Evolutionary conservation across 1,140 invertebrate genomes (phyloP), one percentile per base, ranked within the genome.

Genomic region (Euura saliciscinereae): DNA sequence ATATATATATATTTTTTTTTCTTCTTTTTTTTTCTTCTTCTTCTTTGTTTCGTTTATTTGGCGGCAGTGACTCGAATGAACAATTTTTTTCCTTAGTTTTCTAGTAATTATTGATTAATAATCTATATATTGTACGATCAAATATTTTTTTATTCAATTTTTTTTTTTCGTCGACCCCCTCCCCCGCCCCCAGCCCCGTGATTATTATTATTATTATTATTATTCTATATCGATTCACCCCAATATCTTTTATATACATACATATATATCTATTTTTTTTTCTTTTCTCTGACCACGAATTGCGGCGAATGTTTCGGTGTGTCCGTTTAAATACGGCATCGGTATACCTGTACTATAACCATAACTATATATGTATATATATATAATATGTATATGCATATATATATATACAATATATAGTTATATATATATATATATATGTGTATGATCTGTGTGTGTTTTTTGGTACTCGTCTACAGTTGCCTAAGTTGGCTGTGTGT

Each of bases 281-380:
- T 28, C 28, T 28, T 1, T 28, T 28, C n/a, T n/a, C 28, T 59
- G 51, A 59, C 51, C 51, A 59, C 51, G 51, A 59, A 59, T 59
- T 59, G 51, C 51, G 51, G 51, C 51, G 51, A 59, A 59, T 59
- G 51, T 4, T 59, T 59, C 51, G 51, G 51, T 59, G 51, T 59
- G 51, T 59, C 51, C 13, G 51, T 59, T 59, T n/a, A 59, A 10
- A 59, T 59, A n/a, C n/a, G n/a, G n/a, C n/a, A n/a, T n/a, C n/a
- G n/a, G n/a, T n/a, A n/a, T n/a, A 45, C 11, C 44, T 66, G n/a
- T n/a, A n/a, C n/a, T n/a, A n/a, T n/a, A n/a, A n/a, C n/a, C n/a
- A n/a, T n/a, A n/a, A n/a, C n/a, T n/a, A 71, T 68, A 72, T 43
- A 72, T 65, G 64, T 66, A 45, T 45, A 73, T 72, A 43, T 73